Evolutionary conservation across 2,797 vertebrate species (phyloP).

Genomic region (Acanthurus leucopareius): DNA sequence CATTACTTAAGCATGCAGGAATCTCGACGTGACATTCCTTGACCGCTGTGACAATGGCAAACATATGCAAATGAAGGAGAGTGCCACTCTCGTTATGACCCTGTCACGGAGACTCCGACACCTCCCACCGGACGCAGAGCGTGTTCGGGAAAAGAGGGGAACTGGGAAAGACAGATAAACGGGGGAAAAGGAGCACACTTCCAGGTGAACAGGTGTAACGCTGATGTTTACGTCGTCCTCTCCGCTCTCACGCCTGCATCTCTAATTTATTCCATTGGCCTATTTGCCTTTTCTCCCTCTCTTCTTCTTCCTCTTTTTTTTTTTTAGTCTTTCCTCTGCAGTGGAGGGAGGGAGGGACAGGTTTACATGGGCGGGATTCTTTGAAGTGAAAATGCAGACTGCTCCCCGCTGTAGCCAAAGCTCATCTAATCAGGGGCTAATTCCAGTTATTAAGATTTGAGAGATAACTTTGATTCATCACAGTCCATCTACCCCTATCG

Average conservation of each 20-base stretch:
- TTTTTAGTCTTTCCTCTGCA: conserved; percentile 42
- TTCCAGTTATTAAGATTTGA: conserved; percentile 86
- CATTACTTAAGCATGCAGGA: conserved; percentile 78
- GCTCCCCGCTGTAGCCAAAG: conserved; percentile 71
- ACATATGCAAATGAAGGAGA: conserved; percentile 80
- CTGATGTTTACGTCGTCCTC: conserved; percentile 28
- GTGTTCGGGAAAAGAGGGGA: conserved; percentile 11
- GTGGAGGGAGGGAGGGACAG: conserved; percentile 57
- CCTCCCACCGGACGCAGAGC: conserved; percentile 66
- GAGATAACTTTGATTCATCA: conserved; percentile 85
- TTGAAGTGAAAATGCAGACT: conserved; percentile 74
- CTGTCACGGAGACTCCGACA: conserved; percentile 67
- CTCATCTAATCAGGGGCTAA: conserved; percentile 84
- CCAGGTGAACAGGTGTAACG: conserved; percentile 64
- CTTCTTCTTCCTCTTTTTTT: not conserved
- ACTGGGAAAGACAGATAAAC: conserved; percentile 35
- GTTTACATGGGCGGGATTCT: conserved; percentile 72
- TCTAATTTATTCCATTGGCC: conserved; percentile 56
- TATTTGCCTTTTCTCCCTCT: conserved; percentile 33
- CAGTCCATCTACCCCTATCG: conserved; percentile 82
- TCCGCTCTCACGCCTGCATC: conserved; percentile 32
- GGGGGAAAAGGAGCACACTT: not conserved
- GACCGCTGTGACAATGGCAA: conserved; percentile 82
- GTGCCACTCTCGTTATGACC: conserved; percentile 74
- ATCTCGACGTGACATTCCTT: conserved; percentile 78